Percentiles rank a stretch among this genome's conserved stretches.
These are phyloP conservation scores for Xylocopa sonorina DNA, from an alignment of 1,140 invertebrate species.

Conservation along the genomic window DNA sequence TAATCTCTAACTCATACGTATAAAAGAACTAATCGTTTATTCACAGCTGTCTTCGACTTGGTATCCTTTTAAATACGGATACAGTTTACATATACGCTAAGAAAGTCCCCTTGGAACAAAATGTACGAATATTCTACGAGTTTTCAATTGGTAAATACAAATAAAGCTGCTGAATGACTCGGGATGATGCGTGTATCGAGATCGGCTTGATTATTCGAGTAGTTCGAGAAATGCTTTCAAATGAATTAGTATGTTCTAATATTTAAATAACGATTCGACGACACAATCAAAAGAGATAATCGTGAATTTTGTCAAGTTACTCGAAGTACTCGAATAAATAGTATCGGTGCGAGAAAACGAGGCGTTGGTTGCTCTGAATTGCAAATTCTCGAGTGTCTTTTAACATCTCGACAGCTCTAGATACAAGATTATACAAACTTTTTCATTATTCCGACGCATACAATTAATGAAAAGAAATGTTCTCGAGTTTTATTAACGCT, in stretches of 20 bases:
- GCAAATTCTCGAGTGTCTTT: not conserved
- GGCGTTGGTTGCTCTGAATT: not conserved
- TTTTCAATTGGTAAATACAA: not conserved
- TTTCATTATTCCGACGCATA: not conserved
- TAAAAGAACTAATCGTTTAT: not conserved
- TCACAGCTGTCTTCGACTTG: not conserved
- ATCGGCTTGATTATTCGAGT: not conserved
- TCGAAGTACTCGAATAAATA: constrained; percentile 1
- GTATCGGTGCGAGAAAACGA: not conserved
- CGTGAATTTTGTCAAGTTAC: not conserved
- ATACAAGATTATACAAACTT: constrained; percentile 22
- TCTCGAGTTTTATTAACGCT: constrained; percentile 31
- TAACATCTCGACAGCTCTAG: not conserved
- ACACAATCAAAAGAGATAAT: too few relatives aligned
- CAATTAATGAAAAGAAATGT: not conserved
- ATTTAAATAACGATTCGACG: too few relatives aligned
- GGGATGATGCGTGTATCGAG: not conserved
- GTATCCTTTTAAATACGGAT: not conserved
- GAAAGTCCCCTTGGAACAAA: not conserved
- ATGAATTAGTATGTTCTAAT: too few relatives aligned
- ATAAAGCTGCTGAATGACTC: not conserved
- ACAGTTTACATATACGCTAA: not conserved
- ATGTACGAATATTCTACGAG: not conserved
- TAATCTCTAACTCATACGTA: constrained; percentile 5
- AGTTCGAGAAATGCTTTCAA: constrained; percentile 7